Evolutionary conservation across 2,797 vertebrate genomes (phyloP), one percentile per base, ranked within the genome.

Genomic region (Acrossocheilus fasciatus): DNA sequence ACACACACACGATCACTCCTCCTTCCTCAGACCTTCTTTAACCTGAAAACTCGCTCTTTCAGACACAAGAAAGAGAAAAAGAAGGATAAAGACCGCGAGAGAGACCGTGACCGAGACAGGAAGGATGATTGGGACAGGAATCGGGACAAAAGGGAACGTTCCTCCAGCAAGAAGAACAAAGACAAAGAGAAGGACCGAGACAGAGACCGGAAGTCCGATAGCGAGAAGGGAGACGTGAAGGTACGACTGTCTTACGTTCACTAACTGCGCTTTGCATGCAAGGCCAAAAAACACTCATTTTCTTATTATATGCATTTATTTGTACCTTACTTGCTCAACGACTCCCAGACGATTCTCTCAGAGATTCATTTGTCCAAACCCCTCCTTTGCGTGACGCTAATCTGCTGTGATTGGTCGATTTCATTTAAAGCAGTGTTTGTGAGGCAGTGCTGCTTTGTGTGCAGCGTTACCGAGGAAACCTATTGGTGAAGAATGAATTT

Each of bases 11-110:
- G 4, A 9, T 7, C 18, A 10, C 18, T 5, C 9, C 43, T 15
- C 3, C 8, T 43, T 81, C 4, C 36, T 39, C 41, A 50, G 8
- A 41, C 34, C n/a, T 10, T 2, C 26, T 41, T 39, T 30, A 75
- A 52, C 66, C 23, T 30, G 34, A 39, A 18, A n/a, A 15, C 6
- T 43, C 14, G 4, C 10, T 73, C 50, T 86, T 64, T 83, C 90
- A 96, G 95, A 74, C 96, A 96, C 86, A 99, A 99, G 96, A 99
- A 99, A 64, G 98, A 99, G 83, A 99, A 99, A 91, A 99, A 99
- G 96, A 99, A 99, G 91, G 98, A 99, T 79, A 98, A 98, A 92
- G 98, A 99, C 34, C 97, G 98, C 41, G 98, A 99, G 84, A 97
- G 97, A 89, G 98, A 98, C 36, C 94, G 98, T 72, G 97, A 98